Evolutionary conservation across 2,797 vertebrate genomes (phyloP).

Genomic region (Sphenodon punctatus): DNA sequence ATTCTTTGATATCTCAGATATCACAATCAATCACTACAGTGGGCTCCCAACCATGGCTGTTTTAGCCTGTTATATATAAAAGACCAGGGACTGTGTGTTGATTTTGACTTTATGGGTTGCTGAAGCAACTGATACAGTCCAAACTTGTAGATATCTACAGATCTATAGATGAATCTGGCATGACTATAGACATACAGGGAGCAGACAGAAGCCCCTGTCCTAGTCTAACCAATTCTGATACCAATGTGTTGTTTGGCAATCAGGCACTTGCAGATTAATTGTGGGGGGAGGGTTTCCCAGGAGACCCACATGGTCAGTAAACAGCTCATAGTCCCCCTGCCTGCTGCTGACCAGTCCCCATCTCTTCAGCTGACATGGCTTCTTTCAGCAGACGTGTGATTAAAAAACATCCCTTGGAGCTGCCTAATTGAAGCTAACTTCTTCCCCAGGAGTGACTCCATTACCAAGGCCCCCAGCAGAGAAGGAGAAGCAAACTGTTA

Average conservation of each 20-base stretch:
- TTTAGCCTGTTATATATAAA: too few relatives aligned
- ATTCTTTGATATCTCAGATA: too few relatives aligned
- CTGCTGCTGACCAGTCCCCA: slow-evolving; percentile 3
- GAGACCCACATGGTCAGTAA: slow-evolving; percentile 30
- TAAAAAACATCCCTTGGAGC: background rate
- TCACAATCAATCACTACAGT: too few relatives aligned
- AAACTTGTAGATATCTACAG: too few relatives aligned
- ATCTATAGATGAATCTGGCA: background rate
- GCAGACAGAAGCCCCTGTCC: background rate
- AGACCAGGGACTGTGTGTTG: too few relatives aligned
- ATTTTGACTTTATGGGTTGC: background rate
- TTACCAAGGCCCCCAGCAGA: slow-evolving; percentile 31
- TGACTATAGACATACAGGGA: background rate
- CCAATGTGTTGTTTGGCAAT: background rate
- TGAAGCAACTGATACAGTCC: too few relatives aligned
- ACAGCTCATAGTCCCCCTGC: slow-evolving; percentile 35
- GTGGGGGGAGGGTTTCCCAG: background rate
- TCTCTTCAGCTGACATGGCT: slow-evolving; percentile 54
- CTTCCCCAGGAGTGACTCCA: slow-evolving; percentile 41
- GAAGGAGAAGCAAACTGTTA: background rate
- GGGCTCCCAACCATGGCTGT: too few relatives aligned
- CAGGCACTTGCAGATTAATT: background rate
- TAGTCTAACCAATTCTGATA: background rate
- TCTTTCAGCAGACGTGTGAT: background rate
- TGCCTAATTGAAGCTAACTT: slow-evolving; percentile 55